A percentile compares a stretch with the other conserved stretches of the same genome.
Evolutionary conservation across 2,797 vertebrate genomes (phyloP).

Genomic region (Chrosomus eos): DNA sequence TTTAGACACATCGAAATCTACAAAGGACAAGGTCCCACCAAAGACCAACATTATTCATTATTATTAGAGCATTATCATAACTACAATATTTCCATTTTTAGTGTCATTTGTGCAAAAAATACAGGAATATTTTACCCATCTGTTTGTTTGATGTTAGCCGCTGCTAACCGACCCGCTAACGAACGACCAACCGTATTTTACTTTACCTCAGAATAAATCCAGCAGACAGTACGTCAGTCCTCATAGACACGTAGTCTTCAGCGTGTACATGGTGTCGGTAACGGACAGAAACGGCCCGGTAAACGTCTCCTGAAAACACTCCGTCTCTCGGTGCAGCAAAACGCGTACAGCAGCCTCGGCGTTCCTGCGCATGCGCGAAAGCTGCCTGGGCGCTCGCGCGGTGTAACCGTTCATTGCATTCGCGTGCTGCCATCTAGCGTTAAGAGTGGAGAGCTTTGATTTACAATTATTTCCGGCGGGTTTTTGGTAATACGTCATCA

Average conservation of each 20-base stretch:
- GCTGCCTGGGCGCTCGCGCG: background rate
- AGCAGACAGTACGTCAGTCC: background rate
- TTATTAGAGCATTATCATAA: background rate
- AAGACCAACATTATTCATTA: background rate
- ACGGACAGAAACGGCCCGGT: slow-evolving; percentile 33
- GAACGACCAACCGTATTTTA: background rate
- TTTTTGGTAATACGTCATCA: background rate
- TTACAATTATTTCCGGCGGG: background rate
- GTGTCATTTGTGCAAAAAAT: background rate
- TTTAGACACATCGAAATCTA: background rate
- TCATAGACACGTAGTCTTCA: background rate
- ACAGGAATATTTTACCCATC: background rate
- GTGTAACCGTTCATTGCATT: background rate
- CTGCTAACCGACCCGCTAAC: slow-evolving; percentile 44
- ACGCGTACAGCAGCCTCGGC: background rate
- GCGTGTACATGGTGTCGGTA: background rate
- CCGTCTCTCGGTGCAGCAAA: slow-evolving; percentile 39
- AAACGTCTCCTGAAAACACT: slow-evolving; percentile 16
- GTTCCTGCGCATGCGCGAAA: slow-evolving; percentile 5
- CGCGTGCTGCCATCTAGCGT: slow-evolving; percentile 35
- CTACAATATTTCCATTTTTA: background rate
- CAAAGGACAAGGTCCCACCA: background rate
- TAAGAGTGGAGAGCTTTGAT: background rate
- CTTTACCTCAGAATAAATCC: slow-evolving; percentile 29
- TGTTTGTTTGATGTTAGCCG: slow-evolving; percentile 38